These are phyloP conservation scores for Sminthurinus aureus DNA, from an alignment of 2,888 invertebrate species.

Conservation along the genomic window DNA sequence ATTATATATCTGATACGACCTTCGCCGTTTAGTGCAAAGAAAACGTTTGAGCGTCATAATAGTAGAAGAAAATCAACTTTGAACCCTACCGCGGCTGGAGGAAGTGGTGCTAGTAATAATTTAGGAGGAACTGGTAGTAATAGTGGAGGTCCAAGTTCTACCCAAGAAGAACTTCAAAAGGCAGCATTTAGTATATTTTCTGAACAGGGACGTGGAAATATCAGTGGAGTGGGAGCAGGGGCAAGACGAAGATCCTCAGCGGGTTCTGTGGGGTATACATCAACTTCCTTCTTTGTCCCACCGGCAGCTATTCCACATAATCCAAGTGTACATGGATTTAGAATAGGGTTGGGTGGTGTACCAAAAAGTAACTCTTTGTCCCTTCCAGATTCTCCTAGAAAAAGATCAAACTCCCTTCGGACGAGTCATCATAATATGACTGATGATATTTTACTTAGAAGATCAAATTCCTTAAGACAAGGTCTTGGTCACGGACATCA, in stretches of 20 bases:
- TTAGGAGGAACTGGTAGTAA: too few species aligned
- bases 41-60: constrained; percentile 91
- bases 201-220: constrained; percentile 24
- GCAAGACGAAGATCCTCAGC: constrained; percentile 37
- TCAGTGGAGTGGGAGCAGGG: background rate
- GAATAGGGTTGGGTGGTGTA: constrained; percentile 11
- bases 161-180: constrained; percentile 56
- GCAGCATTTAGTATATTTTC: constrained; percentile 52
- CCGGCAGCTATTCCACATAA: background rate
- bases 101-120: background rate
- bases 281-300: constrained; percentile 42
- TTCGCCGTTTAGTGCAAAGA: constrained; percentile 93
- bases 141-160: constrained; percentile 36
- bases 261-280: constrained; percentile 42
- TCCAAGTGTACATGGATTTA: background rate
- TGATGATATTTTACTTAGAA: constrained; percentile 81
- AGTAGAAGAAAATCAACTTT: constrained; percentile 74
- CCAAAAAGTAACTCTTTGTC: constrained; percentile 49
- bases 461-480: constrained; percentile 84
- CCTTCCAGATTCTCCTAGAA: constrained; percentile 55
- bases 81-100: constrained; percentile 37
- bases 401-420: constrained; percentile 81
- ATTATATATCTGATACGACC: constrained; percentile 87
- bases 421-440: constrained; percentile 64
- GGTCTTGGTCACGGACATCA: constrained; percentile 70